Evolutionary conservation across 2,113 vertebrate genomes (phyloP).

Genomic region (Acanthochromis polyacanthus): DNA sequence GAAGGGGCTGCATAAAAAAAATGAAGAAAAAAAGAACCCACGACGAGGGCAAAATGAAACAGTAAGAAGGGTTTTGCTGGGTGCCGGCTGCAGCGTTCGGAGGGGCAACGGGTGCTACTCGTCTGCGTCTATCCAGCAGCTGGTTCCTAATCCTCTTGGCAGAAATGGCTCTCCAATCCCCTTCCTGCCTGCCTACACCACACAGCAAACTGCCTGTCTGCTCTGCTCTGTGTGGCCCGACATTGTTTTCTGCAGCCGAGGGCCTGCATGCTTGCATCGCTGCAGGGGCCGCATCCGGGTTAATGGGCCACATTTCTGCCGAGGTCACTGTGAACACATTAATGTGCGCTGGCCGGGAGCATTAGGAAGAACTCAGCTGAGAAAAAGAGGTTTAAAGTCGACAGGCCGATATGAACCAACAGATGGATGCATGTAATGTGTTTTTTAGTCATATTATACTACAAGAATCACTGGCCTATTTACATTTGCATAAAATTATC

Average conservation of each 20-base stretch:
- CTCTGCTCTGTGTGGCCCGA: slow-evolving; percentile 36
- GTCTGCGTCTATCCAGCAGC: slow-evolving; percentile 74
- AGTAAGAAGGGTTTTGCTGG: slow-evolving; percentile 29
- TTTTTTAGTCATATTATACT: not conserved
- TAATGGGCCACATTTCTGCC: slow-evolving; percentile 29
- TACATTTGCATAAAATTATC: too few species aligned
- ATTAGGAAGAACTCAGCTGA: not conserved
- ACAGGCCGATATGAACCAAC: not conserved
- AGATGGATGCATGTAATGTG: not conserved
- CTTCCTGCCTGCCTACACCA: slow-evolving; percentile 63
- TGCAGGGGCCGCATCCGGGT: slow-evolving; percentile 16
- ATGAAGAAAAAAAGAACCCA: slow-evolving; percentile 7
- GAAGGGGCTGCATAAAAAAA: not conserved
- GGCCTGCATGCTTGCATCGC: not conserved
- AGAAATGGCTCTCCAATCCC: slow-evolving; percentile 79
- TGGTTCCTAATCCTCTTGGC: slow-evolving; percentile 85
- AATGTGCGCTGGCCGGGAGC: not conserved
- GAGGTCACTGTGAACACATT: slow-evolving; percentile 10
- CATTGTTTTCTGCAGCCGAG: not conserved
- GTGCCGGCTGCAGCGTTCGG: slow-evolving; percentile 31
- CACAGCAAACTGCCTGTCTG: slow-evolving; percentile 63
- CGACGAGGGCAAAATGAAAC: slow-evolving; percentile 15
- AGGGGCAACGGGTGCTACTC: slow-evolving; percentile 62
- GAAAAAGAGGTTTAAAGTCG: not conserved
- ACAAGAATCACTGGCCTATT: too few species aligned